Evolutionary conservation across 2,888 invertebrate genomes (phyloP), one percentile per base, ranked within the genome.

Genomic region (Synergus gifuensis): DNA sequence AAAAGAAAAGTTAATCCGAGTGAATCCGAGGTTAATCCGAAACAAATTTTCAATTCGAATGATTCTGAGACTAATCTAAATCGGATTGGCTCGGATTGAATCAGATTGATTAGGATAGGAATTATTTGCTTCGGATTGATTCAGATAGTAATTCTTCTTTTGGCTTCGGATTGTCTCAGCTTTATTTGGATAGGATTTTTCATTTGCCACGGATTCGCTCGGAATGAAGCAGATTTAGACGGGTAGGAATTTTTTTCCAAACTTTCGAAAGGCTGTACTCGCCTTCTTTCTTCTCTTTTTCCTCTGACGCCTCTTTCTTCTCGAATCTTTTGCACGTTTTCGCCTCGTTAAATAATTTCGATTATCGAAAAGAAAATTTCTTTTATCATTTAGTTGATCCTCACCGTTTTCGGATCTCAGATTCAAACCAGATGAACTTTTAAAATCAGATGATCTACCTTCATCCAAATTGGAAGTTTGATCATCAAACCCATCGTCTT

Each of bases 401-500:
- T 49, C 49, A 28, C 22, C 4, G 4, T 1, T 62, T 62, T 28
- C 14, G 4, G 5, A 5, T 62, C 22, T 62, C 8, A 12, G 12
- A 62, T 62, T 28, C 0, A 28, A 62, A 62, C 36, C 4, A 28
- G 1, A 4, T 16, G 14, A 49, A 49, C 58, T 5, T 79, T 77
- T 28, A 81, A 78, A 12, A 28, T 76, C 49, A 12, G 49, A 36
- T 36, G 63, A 54, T 63, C 28, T 36, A 42, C 79, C 64, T 64
- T 63, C 54, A 73, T 78, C 22, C 66, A 77, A 62, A 64, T 83
- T 80, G 62, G 83, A 67, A 46, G 83, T 46, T 67, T 49, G 5
- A 76, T 78, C 79, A 80, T 84, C 64, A 79, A 83, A 79, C 9
- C 81, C 76, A 54, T 82, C 81, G 44, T 82, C 84, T 12, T 83